Conservation (phyloP, 2,888 invertebrate genomes). For the Crocallis elinguaria region DNA sequence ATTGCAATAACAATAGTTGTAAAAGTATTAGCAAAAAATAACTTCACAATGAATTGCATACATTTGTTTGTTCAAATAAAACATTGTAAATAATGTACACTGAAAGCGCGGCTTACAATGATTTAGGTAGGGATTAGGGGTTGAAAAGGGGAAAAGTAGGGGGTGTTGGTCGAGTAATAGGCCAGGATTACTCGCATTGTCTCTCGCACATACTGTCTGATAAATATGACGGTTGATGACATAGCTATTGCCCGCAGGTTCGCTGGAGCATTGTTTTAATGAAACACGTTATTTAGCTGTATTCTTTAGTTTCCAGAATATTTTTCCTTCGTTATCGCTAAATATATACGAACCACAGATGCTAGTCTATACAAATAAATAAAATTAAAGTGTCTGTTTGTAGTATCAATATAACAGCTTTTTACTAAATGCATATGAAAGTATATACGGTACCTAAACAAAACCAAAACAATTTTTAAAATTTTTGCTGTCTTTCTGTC, state of each 20-base stretch:
- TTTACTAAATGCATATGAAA: too few relatives aligned
- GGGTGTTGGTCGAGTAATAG: conserved; percentile 10
- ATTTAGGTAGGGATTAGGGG: conserved; percentile 34
- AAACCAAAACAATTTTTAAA: too few relatives aligned
- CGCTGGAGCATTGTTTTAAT: background rate
- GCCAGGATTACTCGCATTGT: conserved; percentile 17
- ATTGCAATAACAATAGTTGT: too few relatives aligned
- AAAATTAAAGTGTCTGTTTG: too few relatives aligned
- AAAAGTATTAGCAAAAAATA: too few relatives aligned
- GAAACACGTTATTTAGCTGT: too few relatives aligned
- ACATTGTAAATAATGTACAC: conserved; percentile 35
- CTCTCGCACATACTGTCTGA: conserved; percentile 5
- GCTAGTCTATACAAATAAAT: too few relatives aligned
- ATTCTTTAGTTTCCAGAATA: background rate
- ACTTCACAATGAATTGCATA: conserved; percentile 9
- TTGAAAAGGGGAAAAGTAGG: background rate
- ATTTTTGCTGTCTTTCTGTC: too few relatives aligned
- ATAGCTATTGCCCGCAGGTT: background rate
- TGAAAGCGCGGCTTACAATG: conserved; percentile 35
- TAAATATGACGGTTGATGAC: conserved; percentile 8
- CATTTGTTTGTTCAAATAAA: conserved; percentile 20
- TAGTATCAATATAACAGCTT: too few relatives aligned
- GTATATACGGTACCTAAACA: too few relatives aligned
- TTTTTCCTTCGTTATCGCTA: too few relatives aligned
- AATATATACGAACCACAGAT: too few relatives aligned